Base-by-base conservation (phyloP, 1,140 invertebrate species). In the Chymomyza costata region DNA sequence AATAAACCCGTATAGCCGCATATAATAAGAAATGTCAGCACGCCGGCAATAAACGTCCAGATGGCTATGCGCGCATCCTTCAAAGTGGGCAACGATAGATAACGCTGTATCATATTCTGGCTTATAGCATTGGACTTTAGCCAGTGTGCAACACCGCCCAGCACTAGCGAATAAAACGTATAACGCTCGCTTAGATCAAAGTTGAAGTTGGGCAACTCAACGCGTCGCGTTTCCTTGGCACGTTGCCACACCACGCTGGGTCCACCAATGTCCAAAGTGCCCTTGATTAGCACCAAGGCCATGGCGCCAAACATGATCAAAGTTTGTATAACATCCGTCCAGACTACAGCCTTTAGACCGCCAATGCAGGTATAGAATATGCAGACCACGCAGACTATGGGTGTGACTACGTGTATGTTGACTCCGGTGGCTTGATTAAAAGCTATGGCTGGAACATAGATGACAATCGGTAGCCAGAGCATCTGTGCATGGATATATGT, bases 351-450 rank as follows among this genome's bases (percentile, higher is more conserved):
- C 87, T 95, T 95, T 35, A 98, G 88, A 7, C 96, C 96, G 56
- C 96, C 95, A 71, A 96, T 89, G 51, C 93, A 92, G 0, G 96
- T 97, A 74, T 97, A 97, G 84, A 97, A 95, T 50, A 96, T 96
- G 86, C 95, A 97, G 10, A 97, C 92, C 6, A 94, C 84, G 66
- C 95, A 96, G 21, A 96, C 93, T 10, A 93, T 90, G 1, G 94
- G 91, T 1, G 95, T 95, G 1, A 95, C 91, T 10, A 93, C 84
- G 65, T 94, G 93, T 10, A 95, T 89, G 57, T 94, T 93, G 0
- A 97, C 89, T 18, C 94, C 94, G 3, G 95, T 96, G 5, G 96
- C 95, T 89, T 91, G 90, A 84, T 91, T 91, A 63, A 92, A 91
- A 2, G 91, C 90, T 43, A 92, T 83, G 1, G 91, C 90, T 15